These are phyloP conservation scores for Eublepharis macularius DNA, from an alignment of 2,113 vertebrate genomes.

Conservation along the genomic window DNA sequence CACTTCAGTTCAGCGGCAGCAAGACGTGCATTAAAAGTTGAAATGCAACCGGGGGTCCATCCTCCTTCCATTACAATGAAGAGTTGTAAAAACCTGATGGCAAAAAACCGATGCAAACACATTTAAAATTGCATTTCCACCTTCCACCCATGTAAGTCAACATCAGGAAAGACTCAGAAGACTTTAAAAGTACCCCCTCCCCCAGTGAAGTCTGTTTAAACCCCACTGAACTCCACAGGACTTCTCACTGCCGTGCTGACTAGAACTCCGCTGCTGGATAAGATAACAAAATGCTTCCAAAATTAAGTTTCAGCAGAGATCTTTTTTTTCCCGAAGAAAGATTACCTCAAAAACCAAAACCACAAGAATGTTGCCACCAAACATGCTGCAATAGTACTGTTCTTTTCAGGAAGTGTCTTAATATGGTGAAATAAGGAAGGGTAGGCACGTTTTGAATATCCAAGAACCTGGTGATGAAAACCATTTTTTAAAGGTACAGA, in stretches of 20 bases:
- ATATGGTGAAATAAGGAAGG: background rate
- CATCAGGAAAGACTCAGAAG: too few relatives aligned
- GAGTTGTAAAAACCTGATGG: too few relatives aligned
- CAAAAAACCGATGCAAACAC: too few relatives aligned
- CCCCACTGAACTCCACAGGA: background rate
- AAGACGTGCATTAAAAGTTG: too few relatives aligned
- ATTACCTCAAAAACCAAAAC: constrained; percentile 33
- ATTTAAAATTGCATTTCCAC: too few relatives aligned
- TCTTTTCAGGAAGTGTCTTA: constrained; percentile 8
- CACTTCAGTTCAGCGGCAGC: too few relatives aligned
- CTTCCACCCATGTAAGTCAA: too few relatives aligned
- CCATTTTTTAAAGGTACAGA: constrained; percentile 19
- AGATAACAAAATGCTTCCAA: constrained; percentile 44
- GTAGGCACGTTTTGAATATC: background rate
- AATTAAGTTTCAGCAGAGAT: constrained; percentile 16
- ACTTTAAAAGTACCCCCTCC: too few relatives aligned
- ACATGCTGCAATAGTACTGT: background rate
- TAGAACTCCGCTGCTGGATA: constrained; percentile 30
- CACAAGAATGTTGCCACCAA: constrained; percentile 16
- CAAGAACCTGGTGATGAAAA: constrained; percentile 9
- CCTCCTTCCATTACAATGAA: too few relatives aligned
- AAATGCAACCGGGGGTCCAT: too few relatives aligned
- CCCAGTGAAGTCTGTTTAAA: background rate
- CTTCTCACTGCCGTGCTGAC: background rate
- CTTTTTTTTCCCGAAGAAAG: background rate